Evolutionary conservation across 1,140 invertebrate genomes (phyloP).

Genomic region (Pentalonia nigronervosa): DNA sequence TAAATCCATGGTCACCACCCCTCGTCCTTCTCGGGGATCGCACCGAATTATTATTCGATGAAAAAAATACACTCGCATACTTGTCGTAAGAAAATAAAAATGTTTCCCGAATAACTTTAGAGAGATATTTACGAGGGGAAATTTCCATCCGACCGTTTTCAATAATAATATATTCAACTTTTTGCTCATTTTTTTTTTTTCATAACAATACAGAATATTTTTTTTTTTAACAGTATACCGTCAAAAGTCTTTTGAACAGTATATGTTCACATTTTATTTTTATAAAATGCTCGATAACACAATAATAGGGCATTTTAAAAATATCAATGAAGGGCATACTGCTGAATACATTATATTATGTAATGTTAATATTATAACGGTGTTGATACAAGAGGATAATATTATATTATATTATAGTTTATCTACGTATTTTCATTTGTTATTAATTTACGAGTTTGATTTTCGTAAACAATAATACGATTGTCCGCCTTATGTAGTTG

Average conservation of each 20-base stretch:
- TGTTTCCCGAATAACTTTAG: constrained; percentile 11
- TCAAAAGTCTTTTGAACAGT: background rate
- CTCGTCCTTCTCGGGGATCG: background rate
- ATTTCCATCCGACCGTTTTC: background rate
- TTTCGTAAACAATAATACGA: background rate
- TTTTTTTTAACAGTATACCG: background rate
- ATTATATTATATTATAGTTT: too few relatives aligned
- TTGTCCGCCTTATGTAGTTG: background rate
- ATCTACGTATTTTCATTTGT: background rate
- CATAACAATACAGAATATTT: constrained; percentile 29
- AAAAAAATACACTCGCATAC: constrained; percentile 1
- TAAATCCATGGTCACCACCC: constrained; percentile 26
- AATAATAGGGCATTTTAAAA: constrained; percentile 17
- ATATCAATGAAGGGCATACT: background rate
- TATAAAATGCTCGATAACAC: constrained; percentile 4
- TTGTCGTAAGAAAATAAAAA: constrained; percentile 5
- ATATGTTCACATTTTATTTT: constrained; percentile 16
- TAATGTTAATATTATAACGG: background rate
- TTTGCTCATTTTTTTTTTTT: background rate
- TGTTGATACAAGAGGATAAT: background rate
- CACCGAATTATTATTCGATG: constrained; percentile 45
- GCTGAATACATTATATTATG: background rate
- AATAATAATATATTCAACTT: constrained; percentile 48
- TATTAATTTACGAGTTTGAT: background rate
- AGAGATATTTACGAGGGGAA: constrained; percentile 38